Conservation (phyloP, 2,113 vertebrate species). For the Hippocampus abdominalis region DNA sequence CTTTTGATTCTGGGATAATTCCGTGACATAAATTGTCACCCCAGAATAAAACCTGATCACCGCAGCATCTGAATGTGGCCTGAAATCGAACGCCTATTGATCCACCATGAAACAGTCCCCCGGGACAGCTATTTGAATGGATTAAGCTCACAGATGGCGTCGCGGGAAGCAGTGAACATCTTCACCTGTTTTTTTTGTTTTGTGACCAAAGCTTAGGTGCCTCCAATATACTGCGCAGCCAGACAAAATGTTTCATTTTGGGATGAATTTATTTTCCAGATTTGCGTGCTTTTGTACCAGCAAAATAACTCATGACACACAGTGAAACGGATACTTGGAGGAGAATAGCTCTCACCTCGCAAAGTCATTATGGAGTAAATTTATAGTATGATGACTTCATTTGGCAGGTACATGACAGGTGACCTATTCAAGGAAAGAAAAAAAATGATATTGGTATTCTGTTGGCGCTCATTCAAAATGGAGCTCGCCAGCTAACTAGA, state of each 20-base stretch:
- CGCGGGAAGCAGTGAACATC: constrained; percentile 39
- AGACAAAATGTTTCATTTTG: background rate
- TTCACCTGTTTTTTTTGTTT: constrained; percentile 11
- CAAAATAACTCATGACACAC: background rate
- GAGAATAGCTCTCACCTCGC: background rate
- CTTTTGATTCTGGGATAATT: background rate
- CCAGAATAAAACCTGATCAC: background rate
- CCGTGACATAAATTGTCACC: background rate
- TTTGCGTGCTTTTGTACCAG: background rate
- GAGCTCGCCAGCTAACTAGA: too few relatives aligned
- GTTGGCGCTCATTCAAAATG: too few relatives aligned
- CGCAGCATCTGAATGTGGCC: constrained; percentile 27
- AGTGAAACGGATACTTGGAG: background rate
- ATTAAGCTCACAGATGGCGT: constrained; percentile 39
- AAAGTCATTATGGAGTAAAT: background rate
- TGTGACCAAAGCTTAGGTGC: constrained; percentile 24
- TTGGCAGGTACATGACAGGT: too few relatives aligned
- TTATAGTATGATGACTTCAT: background rate
- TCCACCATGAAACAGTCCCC: constrained; percentile 34
- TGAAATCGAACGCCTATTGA: constrained; percentile 62
- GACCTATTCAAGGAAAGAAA: too few relatives aligned
- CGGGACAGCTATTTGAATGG: constrained; percentile 52
- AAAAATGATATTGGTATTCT: too few relatives aligned
- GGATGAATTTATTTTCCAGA: constrained; percentile 21
- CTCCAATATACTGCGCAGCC: constrained; percentile 20